These are phyloP conservation scores for Ostrea edulis DNA, from an alignment of 1,140 invertebrate genomes.

Conservation along the genomic window DNA sequence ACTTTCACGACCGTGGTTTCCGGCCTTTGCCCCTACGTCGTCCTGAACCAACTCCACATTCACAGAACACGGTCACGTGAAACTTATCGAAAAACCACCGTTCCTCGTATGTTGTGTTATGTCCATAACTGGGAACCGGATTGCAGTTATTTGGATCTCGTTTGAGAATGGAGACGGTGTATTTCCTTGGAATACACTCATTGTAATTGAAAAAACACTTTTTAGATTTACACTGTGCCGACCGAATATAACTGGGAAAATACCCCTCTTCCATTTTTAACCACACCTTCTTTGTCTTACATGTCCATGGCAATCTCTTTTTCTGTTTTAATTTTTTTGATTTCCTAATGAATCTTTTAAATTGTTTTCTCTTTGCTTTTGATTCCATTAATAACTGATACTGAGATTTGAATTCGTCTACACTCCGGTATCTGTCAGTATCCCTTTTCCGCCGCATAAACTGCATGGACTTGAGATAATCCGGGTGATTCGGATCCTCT, in stretches of 20 bases:
- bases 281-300: slow-evolving; percentile 63
- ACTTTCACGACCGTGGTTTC: slow-evolving; percentile 30
- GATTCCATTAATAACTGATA: slow-evolving; percentile 56
- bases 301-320: slow-evolving; percentile 66
- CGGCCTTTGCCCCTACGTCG: slow-evolving; percentile 38
- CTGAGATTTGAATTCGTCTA: slow-evolving; percentile 55
- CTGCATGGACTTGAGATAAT: slow-evolving; percentile 51
- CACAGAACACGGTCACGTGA: slow-evolving; percentile 68
- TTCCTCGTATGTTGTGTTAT: slow-evolving; percentile 70
- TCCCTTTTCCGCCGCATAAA: slow-evolving; percentile 51
- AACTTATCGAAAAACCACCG: slow-evolving; percentile 63
- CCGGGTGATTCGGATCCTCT: not conserved
- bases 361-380: slow-evolving; percentile 60
- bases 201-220: slow-evolving; percentile 71
- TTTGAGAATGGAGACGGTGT: slow-evolving; percentile 66
- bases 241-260: slow-evolving; percentile 65
- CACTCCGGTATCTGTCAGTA: slow-evolving; percentile 39
- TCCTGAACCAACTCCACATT: slow-evolving; percentile 59
- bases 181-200: slow-evolving; percentile 67
- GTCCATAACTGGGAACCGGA: slow-evolving; percentile 63
- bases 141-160: slow-evolving; percentile 70
- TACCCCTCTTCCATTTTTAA: slow-evolving; percentile 59
- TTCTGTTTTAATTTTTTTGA: slow-evolving; percentile 56
- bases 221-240: slow-evolving; percentile 65
- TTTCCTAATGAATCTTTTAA: slow-evolving; percentile 60